Evolutionary conservation across 2,888 invertebrate genomes (phyloP).

Genomic region (Eupithecia pulchellata): DNA sequence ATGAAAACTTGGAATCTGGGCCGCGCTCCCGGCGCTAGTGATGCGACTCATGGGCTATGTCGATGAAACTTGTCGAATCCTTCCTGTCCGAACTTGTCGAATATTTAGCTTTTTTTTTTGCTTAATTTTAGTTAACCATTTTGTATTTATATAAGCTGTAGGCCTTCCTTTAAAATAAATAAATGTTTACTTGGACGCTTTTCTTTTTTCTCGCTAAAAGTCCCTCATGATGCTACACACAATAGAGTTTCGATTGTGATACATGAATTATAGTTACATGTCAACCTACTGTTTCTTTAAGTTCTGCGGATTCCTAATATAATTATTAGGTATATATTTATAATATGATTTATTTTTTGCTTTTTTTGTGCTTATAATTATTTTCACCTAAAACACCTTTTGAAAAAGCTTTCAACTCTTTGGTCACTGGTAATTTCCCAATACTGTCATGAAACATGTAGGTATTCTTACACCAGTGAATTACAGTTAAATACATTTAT

Average conservation of each 20-base stretch:
- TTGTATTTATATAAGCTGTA: too few species aligned
- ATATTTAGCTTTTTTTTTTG: too few species aligned
- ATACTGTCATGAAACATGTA: too few species aligned
- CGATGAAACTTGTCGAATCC: constrained; percentile 43
- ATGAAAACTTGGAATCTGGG: constrained; percentile 84
- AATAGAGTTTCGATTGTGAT: not conserved
- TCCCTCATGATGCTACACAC: not conserved
- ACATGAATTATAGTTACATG: not conserved
- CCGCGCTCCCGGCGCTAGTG: constrained; percentile 76
- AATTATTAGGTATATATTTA: too few species aligned
- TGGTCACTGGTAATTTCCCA: not conserved
- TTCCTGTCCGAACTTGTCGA: too few species aligned
- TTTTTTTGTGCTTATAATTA: too few species aligned
- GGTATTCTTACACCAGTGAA: not conserved
- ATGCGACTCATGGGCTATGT: constrained; percentile 50
- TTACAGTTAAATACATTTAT: not conserved
- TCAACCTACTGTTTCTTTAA: too few species aligned
- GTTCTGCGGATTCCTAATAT: too few species aligned
- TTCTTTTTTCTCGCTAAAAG: not conserved
- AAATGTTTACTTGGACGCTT: not conserved
- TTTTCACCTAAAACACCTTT: too few species aligned
- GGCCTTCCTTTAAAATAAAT: too few species aligned
- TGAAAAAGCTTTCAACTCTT: not conserved
- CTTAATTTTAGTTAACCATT: too few species aligned
- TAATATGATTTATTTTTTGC: too few species aligned